Evolutionary conservation across 2,797 vertebrate species (phyloP).

Genomic region (Hafferia zeledoni): DNA sequence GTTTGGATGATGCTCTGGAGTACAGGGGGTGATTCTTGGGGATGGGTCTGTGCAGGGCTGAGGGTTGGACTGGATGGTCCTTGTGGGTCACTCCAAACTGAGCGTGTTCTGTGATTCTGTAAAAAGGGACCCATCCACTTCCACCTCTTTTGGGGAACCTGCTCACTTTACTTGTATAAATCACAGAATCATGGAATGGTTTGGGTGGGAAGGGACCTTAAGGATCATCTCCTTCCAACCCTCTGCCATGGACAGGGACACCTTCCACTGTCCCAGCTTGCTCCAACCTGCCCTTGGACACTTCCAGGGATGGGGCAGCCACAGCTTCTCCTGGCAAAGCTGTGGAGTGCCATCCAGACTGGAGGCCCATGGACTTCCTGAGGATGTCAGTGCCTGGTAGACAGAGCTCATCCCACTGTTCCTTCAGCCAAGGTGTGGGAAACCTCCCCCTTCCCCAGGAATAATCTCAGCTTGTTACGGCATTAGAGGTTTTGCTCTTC

Average conservation of each 20-base stretch:
- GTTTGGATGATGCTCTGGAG: too few relatives aligned
- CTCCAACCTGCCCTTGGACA: neutral
- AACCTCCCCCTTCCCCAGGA: neutral
- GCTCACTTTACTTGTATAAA: too few relatives aligned
- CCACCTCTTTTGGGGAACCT: too few relatives aligned
- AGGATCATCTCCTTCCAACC: neutral
- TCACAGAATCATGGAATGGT: too few relatives aligned
- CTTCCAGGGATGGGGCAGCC: neutral
- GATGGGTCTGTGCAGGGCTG: too few relatives aligned
- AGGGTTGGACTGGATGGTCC: too few relatives aligned
- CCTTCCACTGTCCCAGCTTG: rapidly evolving
- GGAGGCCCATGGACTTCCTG: neutral
- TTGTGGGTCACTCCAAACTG: too few relatives aligned
- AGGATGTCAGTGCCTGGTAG: neutral
- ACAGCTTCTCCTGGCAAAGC: neutral
- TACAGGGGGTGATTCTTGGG: too few relatives aligned
- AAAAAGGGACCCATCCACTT: too few relatives aligned
- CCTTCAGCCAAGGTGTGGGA: neutral
- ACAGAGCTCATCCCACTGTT: neutral
- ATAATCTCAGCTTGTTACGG: neutral
- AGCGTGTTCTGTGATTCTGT: too few relatives aligned
- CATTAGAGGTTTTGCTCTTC: neutral
- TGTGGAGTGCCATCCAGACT: neutral
- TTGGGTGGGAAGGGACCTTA: neutral
- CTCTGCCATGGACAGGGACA: neutral